A percentile compares a stretch with the other conserved stretches of the same genome.
These are phyloP conservation scores for Hetaerina americana DNA, from an alignment of 1,140 invertebrate species.

Conservation along the genomic window DNA sequence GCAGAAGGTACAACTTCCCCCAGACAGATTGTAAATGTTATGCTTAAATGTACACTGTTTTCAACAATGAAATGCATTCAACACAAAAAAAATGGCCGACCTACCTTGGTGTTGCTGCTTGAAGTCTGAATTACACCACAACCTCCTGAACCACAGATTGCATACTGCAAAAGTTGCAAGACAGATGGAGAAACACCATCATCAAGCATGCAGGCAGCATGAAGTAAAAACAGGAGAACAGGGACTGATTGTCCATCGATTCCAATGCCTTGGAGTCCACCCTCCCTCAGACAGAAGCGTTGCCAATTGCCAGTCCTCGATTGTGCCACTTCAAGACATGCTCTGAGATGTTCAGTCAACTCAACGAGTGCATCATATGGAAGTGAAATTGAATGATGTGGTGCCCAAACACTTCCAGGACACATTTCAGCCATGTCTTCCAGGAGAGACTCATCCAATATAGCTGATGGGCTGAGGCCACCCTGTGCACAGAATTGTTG, in stretches of 20 bases:
- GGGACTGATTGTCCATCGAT: constrained; percentile 42
- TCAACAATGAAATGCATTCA: no score
- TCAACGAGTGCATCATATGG: constrained; percentile 84
- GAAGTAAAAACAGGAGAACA: constrained; percentile 64
- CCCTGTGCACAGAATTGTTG: constrained; percentile 42
- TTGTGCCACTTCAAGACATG: constrained; percentile 82
- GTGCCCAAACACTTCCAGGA: background rate
- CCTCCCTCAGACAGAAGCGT: constrained; percentile 54
- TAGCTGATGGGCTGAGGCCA: constrained; percentile 36
- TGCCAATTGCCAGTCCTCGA: constrained; percentile 93
- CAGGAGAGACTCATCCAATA: background rate
- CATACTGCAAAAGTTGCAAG: constrained; percentile 76
- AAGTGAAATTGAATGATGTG: constrained; percentile 33
- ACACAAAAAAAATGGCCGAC: no score
- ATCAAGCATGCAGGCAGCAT: constrained; percentile 69
- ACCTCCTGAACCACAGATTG: constrained; percentile 45
- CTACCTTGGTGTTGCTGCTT: background rate
- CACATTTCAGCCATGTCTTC: background rate
- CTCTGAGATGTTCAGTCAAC: constrained; percentile 88
- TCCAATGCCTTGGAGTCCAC: background rate
- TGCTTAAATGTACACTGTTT: no score
- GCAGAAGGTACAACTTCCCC: no score
- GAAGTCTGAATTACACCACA: background rate
- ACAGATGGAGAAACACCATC: constrained; percentile 88
- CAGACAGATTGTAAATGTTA: no score